Evolutionary conservation across 2,797 vertebrate species (phyloP), one percentile per base, ranked within the genome.

Genomic region (Melanotaenia trifasciata): DNA sequence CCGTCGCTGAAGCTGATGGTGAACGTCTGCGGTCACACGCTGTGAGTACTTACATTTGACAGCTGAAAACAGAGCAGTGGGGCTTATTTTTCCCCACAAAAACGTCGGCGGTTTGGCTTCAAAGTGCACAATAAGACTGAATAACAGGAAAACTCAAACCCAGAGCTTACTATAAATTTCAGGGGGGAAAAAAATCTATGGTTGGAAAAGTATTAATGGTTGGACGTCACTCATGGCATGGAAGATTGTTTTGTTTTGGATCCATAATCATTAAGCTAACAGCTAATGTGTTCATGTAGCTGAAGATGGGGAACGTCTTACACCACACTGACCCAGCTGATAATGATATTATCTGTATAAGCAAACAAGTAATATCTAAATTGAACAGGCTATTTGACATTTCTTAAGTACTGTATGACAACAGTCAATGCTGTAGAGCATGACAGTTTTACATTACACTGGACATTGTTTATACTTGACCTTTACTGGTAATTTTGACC

Each of bases 1-100:
- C 98, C 97, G 0, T 97, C 97, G 1, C 83, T 99, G 85, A 99
- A 98, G 92, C 91, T 99, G 92, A 98, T 99, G 97, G 98, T 99
- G 87, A 99, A 99, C 68, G 96, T 99, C 73, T 99, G 98, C 90
- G 98, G 98, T 1, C 98, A 99, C 91, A 99, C 98, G 67, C 95
- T 99, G 98, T 99, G 92, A 98, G 98, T 98, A 72, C n/a, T 51
- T 43, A 47, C 32, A 64, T 26, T 54, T 43, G 64, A 67, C 50
- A 56, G 50, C 68, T 70, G 26, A 67, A 26, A 18, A 59, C 0
- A 20, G 22, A 11, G 4, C 4, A 47, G 26, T 10, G 30, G 26
- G 24, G 47, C 36, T 54, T 40, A 50, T 16, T 12, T 12, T 4
- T 7, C 7, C 7, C 24, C 58, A 30, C 53, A 47, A 26, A 28